Evolutionary conservation across 92 coral and sea anemone species (phyloP), one percentile per base, ranked within the genome.

Genomic region (Scolanthus callimorphus): DNA sequence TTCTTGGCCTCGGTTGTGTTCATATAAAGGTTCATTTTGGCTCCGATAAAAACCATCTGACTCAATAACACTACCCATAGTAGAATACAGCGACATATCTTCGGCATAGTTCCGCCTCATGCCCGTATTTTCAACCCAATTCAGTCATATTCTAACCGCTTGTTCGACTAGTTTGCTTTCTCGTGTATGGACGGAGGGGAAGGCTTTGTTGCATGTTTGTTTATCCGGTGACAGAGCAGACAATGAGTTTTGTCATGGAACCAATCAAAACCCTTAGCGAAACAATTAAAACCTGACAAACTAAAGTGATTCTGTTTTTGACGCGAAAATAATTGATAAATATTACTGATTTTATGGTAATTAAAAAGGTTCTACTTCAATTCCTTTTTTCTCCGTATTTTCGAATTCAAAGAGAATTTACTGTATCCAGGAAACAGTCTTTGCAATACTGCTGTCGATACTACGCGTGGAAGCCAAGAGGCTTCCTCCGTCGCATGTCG

Each of bases 1-100:
- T 77, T 86, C 80, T 88, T 84, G 15, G 95, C 72, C 70, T 94
- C 97, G 19, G 94, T 77, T 25, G 72, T 63, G 67, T 94, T 83
- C 60, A 83, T 89, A 82, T 83, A 94, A 23, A 94, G 51, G 56
- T 89, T 87, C 26, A 87, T 56, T 38, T 21, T 4, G 11, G 58
- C 71, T 17, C 49, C 28, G 11, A 41, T 53, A 0, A 57, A 26
- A 19, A 29, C 50, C 37, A 31, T 28, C 25, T 29, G 31, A 46
- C 46, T 27, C 61, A 71, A 78, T 3, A 27, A 20, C 27, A 50
- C 30, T 49, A 51, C 25, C n/a, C 63, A 31, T 10, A 67, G 25
- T 25, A 70, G 38, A 29, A 4, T 23, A 28, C 23, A 63, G 50
- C 12, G 12, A 29, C 46, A 26, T 1, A 41, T n/a, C 30, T 13